Conservation (phyloP, 1,140 invertebrate species). For the Vanessa atalanta region DNA sequence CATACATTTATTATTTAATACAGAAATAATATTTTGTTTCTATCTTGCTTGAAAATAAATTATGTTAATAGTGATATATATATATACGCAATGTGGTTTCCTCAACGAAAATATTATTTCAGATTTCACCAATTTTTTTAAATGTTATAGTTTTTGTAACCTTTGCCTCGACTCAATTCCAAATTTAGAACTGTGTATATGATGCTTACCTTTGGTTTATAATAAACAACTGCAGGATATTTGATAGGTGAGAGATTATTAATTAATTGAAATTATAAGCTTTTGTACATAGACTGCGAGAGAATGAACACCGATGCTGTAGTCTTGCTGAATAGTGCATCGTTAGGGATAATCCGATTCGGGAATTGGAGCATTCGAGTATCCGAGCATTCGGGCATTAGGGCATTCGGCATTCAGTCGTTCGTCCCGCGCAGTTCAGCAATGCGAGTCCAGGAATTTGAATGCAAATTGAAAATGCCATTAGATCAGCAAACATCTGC, state of each 20-base stretch:
- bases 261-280: background rate
- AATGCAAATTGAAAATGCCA: slow-evolving; percentile 76
- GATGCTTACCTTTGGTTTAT: too few relatives aligned
- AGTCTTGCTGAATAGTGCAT: slow-evolving; percentile 56
- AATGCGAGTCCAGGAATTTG: slow-evolving; percentile 67
- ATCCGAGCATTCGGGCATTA: slow-evolving; percentile 40
- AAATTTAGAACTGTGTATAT: too few relatives aligned
- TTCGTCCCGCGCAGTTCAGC: slow-evolving; percentile 40
- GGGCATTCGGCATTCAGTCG: slow-evolving; percentile 41
- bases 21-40: too few relatives aligned
- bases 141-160: too few relatives aligned
- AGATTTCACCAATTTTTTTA: too few relatives aligned
- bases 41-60: too few relatives aligned
- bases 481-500: slow-evolving; percentile 71
- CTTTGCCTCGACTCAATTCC: too few relatives aligned
- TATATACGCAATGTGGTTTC: too few relatives aligned
- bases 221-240: background rate
- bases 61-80: too few relatives aligned
- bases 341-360: slow-evolving; percentile 60
- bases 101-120: too few relatives aligned
- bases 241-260: background rate
- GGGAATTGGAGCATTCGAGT: slow-evolving; percentile 43
- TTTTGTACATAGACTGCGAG: background rate
- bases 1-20: too few relatives aligned
- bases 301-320: slow-evolving; percentile 29